Conservation (phyloP, 2,797 vertebrate genomes). For the Caiman crocodilus region DNA sequence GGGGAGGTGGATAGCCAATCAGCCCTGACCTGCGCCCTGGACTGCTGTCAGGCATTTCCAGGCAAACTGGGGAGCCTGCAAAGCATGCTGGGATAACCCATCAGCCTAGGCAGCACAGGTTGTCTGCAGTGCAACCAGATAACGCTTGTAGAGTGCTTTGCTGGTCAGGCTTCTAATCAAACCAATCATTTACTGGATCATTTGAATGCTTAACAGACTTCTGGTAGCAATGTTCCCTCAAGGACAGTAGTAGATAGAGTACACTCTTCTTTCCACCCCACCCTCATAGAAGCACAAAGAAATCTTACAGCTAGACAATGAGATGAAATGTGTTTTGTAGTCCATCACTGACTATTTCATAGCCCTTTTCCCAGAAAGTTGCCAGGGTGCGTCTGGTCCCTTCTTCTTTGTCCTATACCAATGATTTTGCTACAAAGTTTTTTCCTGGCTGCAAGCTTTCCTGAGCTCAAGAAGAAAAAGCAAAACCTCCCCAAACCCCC, state of each 20-base stretch:
- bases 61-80: no score
- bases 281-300: neutral
- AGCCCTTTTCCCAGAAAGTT: neutral
- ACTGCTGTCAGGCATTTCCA: no score
- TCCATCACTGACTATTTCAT: neutral
- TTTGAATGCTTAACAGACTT: neutral
- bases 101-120: no score
- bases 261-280: neutral
- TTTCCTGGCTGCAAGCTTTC: neutral
- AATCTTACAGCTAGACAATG: accelerated
- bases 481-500: no score
- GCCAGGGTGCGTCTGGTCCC: neutral
- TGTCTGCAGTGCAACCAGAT: no score
- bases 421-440: accelerated
- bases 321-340: neutral
- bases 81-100: no score
- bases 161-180: no score
- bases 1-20: no score
- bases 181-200: neutral
- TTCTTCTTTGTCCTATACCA: neutral
- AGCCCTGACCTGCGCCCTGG: no score
- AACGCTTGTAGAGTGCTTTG: no score
- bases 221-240: accelerated
- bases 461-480: neutral
- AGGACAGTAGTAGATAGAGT: neutral